phyloP scores from a whole-genome alignment of 1,140 invertebrate genomes.

The Spodoptera frugiperda region DNA sequence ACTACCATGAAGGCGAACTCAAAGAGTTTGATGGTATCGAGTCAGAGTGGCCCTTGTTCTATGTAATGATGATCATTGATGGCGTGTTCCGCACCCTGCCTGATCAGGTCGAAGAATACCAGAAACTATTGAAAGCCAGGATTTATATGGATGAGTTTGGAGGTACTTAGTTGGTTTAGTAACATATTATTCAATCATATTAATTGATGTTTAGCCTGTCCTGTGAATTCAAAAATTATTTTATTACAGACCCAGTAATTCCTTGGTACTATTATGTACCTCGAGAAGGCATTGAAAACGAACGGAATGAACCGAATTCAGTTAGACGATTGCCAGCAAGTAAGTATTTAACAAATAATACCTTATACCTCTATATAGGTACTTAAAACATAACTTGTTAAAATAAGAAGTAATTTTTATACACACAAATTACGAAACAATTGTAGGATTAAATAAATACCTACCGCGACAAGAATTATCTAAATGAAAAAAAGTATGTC shows the following conservation, averaged over 20 bases:
- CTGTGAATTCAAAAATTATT: background rate
- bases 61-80: slow-evolving; percentile 98
- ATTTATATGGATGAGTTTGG: slow-evolving; percentile 92
- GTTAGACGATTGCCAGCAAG: slow-evolving; percentile 88
- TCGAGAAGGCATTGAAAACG: slow-evolving; percentile 91
- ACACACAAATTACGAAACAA: no score
- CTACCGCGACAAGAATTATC: no score
- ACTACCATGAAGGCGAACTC: slow-evolving; percentile 88
- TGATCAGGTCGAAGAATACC: slow-evolving; percentile 97
- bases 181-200: background rate
- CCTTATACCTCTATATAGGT: no score
- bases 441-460: no score
- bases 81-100: slow-evolving; percentile 95
- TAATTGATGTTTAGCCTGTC: no score
- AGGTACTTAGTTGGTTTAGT: slow-evolving; percentile 84
- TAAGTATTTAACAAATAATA: slow-evolving; percentile 66
- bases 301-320: slow-evolving; percentile 91
- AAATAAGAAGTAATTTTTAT: no score
- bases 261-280: slow-evolving; percentile 96
- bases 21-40: slow-evolving; percentile 98
- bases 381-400: no score
- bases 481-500: no score
- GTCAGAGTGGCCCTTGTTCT: slow-evolving; percentile 99
- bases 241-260: slow-evolving; percentile 91
- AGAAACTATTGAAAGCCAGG: slow-evolving; percentile 92